Evolutionary conservation across 2,113 vertebrate genomes (phyloP), one percentile per base, ranked within the genome.

Genomic region (Amia ocellicauda): DNA sequence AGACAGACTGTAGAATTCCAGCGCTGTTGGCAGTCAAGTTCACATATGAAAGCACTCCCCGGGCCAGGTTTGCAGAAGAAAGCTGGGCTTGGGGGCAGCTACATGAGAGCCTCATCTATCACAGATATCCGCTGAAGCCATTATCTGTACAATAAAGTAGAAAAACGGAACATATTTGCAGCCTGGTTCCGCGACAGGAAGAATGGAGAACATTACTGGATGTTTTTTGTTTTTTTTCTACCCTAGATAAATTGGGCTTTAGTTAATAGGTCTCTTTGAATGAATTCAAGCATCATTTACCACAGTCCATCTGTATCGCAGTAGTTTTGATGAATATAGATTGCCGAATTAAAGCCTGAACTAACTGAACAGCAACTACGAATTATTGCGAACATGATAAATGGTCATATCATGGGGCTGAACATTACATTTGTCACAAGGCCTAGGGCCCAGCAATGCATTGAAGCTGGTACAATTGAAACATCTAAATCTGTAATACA

Each of bases 281-380:
- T 77, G 49, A 27, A 66, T 55, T 71, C 60, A 71, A 53, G n/a
- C 47, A 59, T 45, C 59, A 40, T 14, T 77, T 65, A 61, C 31
- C 65, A 22, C 27, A 0, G 23, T 58, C 60, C 1, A 61, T 59
- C 65, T 69, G 26, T 59, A 67, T 52, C 51, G 8, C 23, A 47
- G 43, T 3, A 0, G 7, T n/a, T 56, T 40, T 77, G 69, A 80
- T 75, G 63, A 71, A 68, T 61, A 75, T 0, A 66, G 66, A 78
- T 58, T 41, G 64, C 19, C 63, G 24, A 58, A 70, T 59, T 67
- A 59, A 73, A 66, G 16, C 28, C 53, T 23, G 24, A 58, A 67
- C 61, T 3, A 58, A 61, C 58, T 55, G 62, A 76, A 70, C 10
- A 49, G 56, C 60, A 66, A 55, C 28, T n/a, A n/a, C 9, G 63